Percentiles rank a stretch among this genome's conserved stretches.
phyloP scores from a whole-genome alignment of 2,888 invertebrate species.

The Glyphotaelius pellucidus region DNA sequence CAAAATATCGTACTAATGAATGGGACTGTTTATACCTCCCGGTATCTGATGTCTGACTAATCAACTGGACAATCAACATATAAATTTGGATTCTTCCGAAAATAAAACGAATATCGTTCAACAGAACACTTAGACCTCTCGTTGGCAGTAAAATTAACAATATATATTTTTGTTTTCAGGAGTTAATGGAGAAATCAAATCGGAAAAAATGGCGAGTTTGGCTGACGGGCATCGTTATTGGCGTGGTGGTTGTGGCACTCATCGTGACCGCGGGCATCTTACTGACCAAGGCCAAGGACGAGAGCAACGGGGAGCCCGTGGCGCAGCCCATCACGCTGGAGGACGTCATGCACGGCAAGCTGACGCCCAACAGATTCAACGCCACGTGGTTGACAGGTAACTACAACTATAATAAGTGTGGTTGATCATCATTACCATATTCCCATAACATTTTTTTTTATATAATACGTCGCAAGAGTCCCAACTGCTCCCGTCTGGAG shows the following conservation, averaged over 20 bases:
- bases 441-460: too few species aligned
- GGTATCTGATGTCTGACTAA: too few species aligned
- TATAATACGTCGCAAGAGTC: too few species aligned
- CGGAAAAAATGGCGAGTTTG: constrained; percentile 77
- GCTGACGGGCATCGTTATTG: constrained; percentile 77
- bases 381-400: constrained; percentile 89
- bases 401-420: constrained; percentile 65
- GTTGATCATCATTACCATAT: neutral
- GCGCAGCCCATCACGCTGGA: constrained; percentile 78
- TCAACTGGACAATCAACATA: too few species aligned
- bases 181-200: constrained; percentile 79
- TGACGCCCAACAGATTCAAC: constrained; percentile 84
- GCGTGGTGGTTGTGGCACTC: constrained; percentile 78
- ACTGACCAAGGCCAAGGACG: constrained; percentile 70
- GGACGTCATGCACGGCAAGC: constrained; percentile 84
- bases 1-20: too few species aligned
- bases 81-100: too few species aligned
- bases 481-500: too few species aligned
- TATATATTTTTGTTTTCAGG: constrained; percentile 73
- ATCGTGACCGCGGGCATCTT: constrained; percentile 80
- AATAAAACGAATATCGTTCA: too few species aligned
- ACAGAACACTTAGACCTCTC: too few species aligned
- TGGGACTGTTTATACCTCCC: too few species aligned
- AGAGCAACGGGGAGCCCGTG: constrained; percentile 43
- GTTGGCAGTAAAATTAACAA: neutral